These are phyloP conservation scores for Sciaenops ocellatus DNA, from an alignment of 2,797 vertebrate genomes.

Conservation along the genomic window DNA sequence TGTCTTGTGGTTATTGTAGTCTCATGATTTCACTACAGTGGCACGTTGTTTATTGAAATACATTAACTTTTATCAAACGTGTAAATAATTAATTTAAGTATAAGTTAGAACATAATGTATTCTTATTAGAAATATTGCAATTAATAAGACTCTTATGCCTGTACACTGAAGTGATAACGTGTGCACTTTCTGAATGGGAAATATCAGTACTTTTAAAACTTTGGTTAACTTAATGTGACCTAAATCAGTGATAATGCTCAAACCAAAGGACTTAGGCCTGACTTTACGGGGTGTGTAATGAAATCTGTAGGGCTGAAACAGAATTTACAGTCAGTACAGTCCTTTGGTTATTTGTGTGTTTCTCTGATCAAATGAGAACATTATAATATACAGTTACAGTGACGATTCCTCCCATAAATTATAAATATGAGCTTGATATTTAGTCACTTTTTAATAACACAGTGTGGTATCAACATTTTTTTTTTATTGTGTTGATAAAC, in stretches of 20 bases:
- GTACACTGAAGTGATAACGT: neutral
- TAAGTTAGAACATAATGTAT: neutral
- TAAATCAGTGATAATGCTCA: conserved; percentile 10
- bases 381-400: neutral
- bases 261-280: neutral
- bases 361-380: neutral
- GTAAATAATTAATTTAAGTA: neutral
- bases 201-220: neutral
- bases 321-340: neutral
- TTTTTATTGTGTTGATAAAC: conserved; percentile 7
- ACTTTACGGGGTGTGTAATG: neutral
- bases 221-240: conserved; percentile 1
- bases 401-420: neutral
- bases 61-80: neutral
- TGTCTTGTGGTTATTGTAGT: neutral
- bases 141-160: neutral
- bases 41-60: neutral
- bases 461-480: neutral
- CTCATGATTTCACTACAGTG: neutral
- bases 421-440: neutral
- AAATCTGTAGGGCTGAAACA: conserved; percentile 5
- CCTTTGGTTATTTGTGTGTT: neutral
- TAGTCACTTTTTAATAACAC: neutral
- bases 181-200: neutral
- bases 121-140: neutral